Evolutionary conservation across 2,888 invertebrate genomes (phyloP).

Genomic region (Coelinius sp.): DNA sequence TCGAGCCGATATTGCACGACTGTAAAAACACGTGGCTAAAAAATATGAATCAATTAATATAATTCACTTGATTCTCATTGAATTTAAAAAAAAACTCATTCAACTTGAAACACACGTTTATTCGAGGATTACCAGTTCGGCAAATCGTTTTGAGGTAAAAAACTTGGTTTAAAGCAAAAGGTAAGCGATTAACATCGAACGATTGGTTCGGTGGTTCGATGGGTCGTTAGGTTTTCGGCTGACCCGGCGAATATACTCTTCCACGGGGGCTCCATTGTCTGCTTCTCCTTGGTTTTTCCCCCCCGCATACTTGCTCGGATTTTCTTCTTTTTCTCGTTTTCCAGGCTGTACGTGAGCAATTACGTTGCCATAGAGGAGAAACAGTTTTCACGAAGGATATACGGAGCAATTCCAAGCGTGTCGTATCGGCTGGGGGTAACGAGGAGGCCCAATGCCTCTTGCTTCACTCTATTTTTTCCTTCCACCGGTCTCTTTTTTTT

Average conservation of each 20-base stretch:
- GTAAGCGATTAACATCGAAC: conserved; percentile 62
- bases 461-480: background rate
- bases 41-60: too few species aligned
- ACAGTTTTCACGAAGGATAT: conserved; percentile 35
- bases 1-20: too few species aligned
- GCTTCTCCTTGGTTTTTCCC: conserved; percentile 21
- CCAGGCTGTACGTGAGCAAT: conserved; percentile 59
- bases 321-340: conserved; percentile 35
- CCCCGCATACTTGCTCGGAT: conserved; percentile 44
- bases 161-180: conserved; percentile 25
- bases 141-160: conserved; percentile 22
- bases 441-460: conserved; percentile 28
- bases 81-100: background rate
- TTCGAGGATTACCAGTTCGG: conserved; percentile 22
- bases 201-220: conserved; percentile 56
- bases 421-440: conserved; percentile 44
- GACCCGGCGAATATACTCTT: conserved; percentile 59
- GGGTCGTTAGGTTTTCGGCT: conserved; percentile 63
- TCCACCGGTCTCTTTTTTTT: too few species aligned
- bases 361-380: conserved; percentile 51
- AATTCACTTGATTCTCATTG: background rate
- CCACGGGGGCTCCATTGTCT: conserved; percentile 52
- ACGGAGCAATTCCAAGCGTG: conserved; percentile 43
- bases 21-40: too few species aligned
- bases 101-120: background rate